Evolutionary conservation across 2,113 vertebrate genomes (phyloP), one percentile per base, ranked within the genome.

Genomic region (Chaenogobius annularis): DNA sequence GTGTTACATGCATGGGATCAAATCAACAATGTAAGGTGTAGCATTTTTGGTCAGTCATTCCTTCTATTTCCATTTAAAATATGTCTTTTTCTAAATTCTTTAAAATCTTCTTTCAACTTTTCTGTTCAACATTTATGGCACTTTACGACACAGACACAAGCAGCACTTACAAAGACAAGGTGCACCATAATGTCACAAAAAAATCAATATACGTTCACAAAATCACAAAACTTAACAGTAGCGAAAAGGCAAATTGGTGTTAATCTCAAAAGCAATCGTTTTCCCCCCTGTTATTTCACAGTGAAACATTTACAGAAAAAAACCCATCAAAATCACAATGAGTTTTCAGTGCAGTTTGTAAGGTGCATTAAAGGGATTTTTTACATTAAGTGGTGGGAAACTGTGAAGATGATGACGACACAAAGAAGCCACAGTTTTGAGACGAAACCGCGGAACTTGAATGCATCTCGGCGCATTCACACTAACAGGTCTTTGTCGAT

Each of bases 311-410:
- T 37, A 63, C 35, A n/a, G 40, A 22, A 78, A 43, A 61, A 59
- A 17, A 52, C 15, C 35, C 20, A 26, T 13, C 7, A 54, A 37
- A 69, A 20, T 56, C 80, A 78, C 10, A 66, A 68, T 81, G 83
- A 83, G 76, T 65, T 68, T 86, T 81, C 79, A 83, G 77, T 80
- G 66, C 61, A 81, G 74, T 65, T 69, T 80, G 74, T 73, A 79
- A 84, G 74, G 81, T 82, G 86, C 79, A 1, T 74, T 55, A 85
- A 86, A 87, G 88, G 84, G 86, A 83, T 40, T 40, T 40, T 80
- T 54, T 1, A 63, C 61, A 40, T 40, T 4, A n/a, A 63, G 61
- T 63, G 61, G 19, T 40, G 59, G n/a, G 2, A n/a, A 40, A 63
- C 19, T 19, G 61, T 63, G 35, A 15, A 35, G 26, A 17, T 20